Conservation (phyloP, 2,113 vertebrate genomes). For the Onychorhynchus coronatus region DNA sequence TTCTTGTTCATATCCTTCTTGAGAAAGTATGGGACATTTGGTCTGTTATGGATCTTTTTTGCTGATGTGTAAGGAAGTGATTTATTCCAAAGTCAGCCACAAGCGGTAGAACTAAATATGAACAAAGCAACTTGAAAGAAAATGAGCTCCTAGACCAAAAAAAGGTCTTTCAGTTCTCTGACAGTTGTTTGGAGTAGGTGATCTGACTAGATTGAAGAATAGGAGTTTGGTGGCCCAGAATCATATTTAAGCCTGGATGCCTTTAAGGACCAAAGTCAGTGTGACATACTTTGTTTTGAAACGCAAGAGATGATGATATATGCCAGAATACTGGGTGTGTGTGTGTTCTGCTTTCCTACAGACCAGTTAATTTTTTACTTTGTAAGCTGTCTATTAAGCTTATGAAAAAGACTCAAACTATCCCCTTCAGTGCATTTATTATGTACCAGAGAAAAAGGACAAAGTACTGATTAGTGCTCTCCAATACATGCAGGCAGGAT, state of each 20-base stretch:
- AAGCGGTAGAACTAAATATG: not conserved
- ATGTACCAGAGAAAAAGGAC: not conserved
- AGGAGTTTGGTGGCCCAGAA: not conserved
- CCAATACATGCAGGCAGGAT: not conserved
- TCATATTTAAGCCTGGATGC: not conserved
- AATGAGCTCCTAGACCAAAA: not conserved
- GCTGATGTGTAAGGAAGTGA: not conserved
- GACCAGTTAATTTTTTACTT: not conserved
- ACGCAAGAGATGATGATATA: not conserved
- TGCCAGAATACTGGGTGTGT: not conserved
- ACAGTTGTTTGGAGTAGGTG: not conserved
- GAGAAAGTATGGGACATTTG: not conserved
- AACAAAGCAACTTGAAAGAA: not conserved
- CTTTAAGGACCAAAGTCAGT: not conserved
- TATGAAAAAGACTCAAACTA: not conserved
- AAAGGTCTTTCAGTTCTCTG: not conserved
- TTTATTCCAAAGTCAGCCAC: not conserved
- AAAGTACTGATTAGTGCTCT: not conserved
- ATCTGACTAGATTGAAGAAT: not conserved
- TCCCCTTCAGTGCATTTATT: not conserved
- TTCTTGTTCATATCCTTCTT: not conserved
- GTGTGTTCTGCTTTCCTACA: not conserved
- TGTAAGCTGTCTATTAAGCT: not conserved
- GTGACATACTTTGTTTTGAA: not conserved
- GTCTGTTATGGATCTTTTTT: not conserved